Percentiles rank a stretch among this genome's conserved stretches.
phyloP scores from a whole-genome alignment of 2,888 invertebrate genomes.

The Dilophus febrilis region DNA sequence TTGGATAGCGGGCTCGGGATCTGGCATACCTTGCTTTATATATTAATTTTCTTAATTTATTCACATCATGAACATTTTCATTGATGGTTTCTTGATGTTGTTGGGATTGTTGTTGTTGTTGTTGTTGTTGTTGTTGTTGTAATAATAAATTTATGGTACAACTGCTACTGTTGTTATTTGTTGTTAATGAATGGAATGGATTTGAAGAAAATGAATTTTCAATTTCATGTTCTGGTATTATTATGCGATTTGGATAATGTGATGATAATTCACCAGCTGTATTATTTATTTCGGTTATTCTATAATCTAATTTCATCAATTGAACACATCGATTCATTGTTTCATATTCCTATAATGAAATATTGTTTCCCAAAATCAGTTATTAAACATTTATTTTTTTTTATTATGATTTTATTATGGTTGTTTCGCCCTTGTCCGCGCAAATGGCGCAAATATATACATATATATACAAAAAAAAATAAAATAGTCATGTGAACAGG shows the following conservation, averaged over 20 bases:
- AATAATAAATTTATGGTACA: too few species aligned
- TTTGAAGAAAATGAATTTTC: neutral
- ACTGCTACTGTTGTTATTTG: too few species aligned
- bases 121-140: neutral
- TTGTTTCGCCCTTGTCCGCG: too few species aligned
- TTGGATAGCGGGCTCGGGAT: slow-evolving; percentile 56
- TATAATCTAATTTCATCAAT: slow-evolving; percentile 40
- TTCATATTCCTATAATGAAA: too few species aligned
- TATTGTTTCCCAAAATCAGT: too few species aligned
- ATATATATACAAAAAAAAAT: too few species aligned
- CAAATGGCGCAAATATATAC: too few species aligned
- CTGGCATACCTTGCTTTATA: slow-evolving; percentile 51
- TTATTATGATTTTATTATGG: too few species aligned
- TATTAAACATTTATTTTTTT: too few species aligned
- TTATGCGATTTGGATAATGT: slow-evolving; percentile 52
- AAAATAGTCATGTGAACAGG: too few species aligned
- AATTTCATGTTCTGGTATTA: slow-evolving; percentile 42
- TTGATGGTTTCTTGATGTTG: slow-evolving; percentile 36
- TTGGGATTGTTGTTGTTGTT: slow-evolving; percentile 20
- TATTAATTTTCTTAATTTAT: slow-evolving; percentile 43
- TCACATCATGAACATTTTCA: slow-evolving; percentile 38
- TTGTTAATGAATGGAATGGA: neutral
- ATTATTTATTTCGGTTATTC: slow-evolving; percentile 44
- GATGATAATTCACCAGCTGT: slow-evolving; percentile 45
- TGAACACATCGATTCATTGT: too few species aligned